Conservation (phyloP, 2,113 vertebrate species). For the Tachysurus vachellii region DNA sequence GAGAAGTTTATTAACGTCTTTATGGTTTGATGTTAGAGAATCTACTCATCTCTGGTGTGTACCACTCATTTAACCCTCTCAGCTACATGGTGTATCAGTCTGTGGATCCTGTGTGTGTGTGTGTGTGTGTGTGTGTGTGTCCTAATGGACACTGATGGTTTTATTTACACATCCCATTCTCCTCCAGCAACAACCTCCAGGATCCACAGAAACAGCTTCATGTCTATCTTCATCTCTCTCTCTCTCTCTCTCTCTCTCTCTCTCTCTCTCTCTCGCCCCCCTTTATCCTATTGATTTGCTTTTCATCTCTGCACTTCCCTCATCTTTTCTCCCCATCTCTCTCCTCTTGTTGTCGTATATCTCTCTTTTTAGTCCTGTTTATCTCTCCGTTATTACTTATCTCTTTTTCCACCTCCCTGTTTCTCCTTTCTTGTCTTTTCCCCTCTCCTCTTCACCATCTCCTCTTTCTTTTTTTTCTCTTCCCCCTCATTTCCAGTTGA, state of each 20-base stretch:
- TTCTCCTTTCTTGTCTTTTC: not conserved
- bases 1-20: not conserved
- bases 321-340: not conserved
- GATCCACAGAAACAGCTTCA: constrained; percentile 13
- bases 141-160: constrained; percentile 52
- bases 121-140: constrained; percentile 12
- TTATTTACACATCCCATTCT: constrained; percentile 50
- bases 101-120: not conserved
- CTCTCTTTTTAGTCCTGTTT: not conserved
- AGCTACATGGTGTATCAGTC: not conserved
- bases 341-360: not conserved
- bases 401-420: not conserved
- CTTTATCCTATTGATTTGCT: constrained; percentile 24
- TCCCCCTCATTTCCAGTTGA: not conserved
- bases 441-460: not conserved
- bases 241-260: not conserved
- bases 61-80: not conserved
- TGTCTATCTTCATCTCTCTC: constrained; percentile 30
- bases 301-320: not conserved
- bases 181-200: constrained; percentile 48
- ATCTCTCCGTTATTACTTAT: not conserved
- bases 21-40: not conserved
- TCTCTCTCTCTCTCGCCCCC: not conserved
- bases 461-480: not conserved
- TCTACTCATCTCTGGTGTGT: too few relatives aligned